These are phyloP conservation scores for Oxyura jamaicensis DNA, from an alignment of 2,113 vertebrate species.

Conservation along the genomic window DNA sequence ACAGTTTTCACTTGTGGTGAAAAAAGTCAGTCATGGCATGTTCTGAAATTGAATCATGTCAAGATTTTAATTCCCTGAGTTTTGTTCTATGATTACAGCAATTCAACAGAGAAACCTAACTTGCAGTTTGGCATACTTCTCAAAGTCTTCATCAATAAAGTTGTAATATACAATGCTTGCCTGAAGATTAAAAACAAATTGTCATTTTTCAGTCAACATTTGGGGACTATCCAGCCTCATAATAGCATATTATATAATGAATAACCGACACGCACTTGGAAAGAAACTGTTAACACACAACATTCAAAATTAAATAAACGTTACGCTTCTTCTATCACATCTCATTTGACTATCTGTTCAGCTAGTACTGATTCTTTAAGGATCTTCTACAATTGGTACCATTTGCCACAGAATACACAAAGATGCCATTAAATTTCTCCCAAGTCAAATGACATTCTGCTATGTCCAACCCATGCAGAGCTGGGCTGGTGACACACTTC, in stretches of 20 bases:
- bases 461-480: neutral
- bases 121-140: neutral
- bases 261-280: neutral
- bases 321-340: slow-evolving; percentile 2
- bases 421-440: neutral
- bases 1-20: neutral
- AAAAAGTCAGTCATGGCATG: neutral
- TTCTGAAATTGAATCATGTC: slow-evolving; percentile 14
- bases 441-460: neutral
- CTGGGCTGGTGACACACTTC: neutral
- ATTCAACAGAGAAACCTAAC: neutral
- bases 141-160: neutral
- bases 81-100: neutral
- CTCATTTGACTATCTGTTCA: neutral
- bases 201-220: neutral
- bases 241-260: neutral
- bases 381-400: neutral
- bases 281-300: neutral
- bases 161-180: neutral
- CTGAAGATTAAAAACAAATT: neutral
- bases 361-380: neutral
- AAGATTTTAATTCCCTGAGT: neutral
- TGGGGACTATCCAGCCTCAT: neutral
- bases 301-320: neutral
- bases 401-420: neutral